Evolutionary conservation across 2,888 invertebrate genomes (phyloP).

Genomic region (Stictocephala bisonia): DNA sequence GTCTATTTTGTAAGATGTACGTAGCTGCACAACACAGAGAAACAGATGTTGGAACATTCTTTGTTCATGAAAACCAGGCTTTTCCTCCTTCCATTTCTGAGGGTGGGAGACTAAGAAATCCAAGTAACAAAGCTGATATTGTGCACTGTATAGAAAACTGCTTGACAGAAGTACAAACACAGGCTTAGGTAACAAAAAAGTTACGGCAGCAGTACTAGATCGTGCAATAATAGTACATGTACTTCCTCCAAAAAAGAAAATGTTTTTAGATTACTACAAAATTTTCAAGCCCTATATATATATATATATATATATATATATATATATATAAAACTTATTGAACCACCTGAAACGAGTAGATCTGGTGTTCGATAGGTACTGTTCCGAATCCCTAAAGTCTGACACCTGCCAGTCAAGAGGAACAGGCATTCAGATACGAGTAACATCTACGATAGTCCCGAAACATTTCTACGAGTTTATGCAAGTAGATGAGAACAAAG

Average conservation of each 20-base stretch:
- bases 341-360: neutral
- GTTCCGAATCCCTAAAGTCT: no score
- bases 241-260: neutral
- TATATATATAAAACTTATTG: no score
- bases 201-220: neutral
- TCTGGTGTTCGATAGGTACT: neutral
- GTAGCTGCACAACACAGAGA: no score
- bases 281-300: neutral
- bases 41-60: no score
- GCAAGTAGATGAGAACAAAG: neutral
- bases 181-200: neutral
- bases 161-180: neutral
- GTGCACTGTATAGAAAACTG: neutral
- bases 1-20: no score
- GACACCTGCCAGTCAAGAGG: no score
- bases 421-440: neutral
- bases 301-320: no score
- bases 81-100: neutral
- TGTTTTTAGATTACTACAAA: neutral
- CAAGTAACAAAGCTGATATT: neutral
- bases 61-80: neutral
- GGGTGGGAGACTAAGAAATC: no score
- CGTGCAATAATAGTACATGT: neutral
- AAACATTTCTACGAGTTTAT: neutral
- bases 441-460: neutral